Percentiles rank a stretch among this genome's conserved stretches.
phyloP scores from a whole-genome alignment of 2,888 invertebrate species.

The Morpho deidamia region DNA sequence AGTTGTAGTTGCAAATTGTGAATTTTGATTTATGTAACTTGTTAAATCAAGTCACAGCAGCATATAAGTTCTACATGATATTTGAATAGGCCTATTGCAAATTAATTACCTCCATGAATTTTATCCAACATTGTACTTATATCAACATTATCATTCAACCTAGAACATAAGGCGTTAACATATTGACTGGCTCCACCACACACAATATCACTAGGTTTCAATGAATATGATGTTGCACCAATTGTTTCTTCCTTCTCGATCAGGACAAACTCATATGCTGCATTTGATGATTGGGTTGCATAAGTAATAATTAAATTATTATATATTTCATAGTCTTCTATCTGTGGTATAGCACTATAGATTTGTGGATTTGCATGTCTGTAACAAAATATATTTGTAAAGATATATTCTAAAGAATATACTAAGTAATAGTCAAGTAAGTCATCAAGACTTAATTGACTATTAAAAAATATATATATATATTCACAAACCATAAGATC shows the following conservation, averaged over 20 bases:
- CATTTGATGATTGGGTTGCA: conserved; percentile 52
- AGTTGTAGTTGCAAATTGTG: too few relatives aligned
- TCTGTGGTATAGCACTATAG: conserved; percentile 39
- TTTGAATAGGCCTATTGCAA: too few relatives aligned
- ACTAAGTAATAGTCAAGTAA: too few relatives aligned
- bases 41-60: background rate
- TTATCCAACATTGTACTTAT: conserved; percentile 62
- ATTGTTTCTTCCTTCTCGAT: conserved; percentile 57
- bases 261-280: conserved; percentile 63
- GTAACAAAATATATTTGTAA: conserved; percentile 26
- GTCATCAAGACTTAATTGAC: too few relatives aligned
- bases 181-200: conserved; percentile 50
- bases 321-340: conserved; percentile 54
- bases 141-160: conserved; percentile 51
- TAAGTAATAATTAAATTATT: conserved; percentile 63
- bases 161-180: conserved; percentile 57
- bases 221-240: conserved; percentile 27
- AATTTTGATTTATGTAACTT: too few relatives aligned
- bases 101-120: conserved; percentile 61
- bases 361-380: conserved; percentile 50
- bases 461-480: too few relatives aligned
- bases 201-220: background rate
- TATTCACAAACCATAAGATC: too few relatives aligned
- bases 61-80: too few relatives aligned
- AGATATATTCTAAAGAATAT: background rate